Conservation (phyloP, 53 echinoderm and acorn worm genomes). For the Temnopleurus reevesii region DNA sequence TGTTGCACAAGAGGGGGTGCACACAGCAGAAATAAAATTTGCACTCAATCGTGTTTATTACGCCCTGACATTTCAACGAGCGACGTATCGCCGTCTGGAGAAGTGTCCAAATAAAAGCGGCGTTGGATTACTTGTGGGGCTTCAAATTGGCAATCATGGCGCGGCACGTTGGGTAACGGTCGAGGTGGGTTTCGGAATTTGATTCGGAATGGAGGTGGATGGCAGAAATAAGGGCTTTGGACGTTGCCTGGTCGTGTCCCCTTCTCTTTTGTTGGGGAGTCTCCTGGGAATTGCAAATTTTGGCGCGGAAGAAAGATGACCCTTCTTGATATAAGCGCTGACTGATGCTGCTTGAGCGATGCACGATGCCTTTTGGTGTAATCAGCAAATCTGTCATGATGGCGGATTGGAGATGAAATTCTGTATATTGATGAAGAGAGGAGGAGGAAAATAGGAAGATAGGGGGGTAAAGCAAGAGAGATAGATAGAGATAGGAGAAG, state of each 20-base stretch:
- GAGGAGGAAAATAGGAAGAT: too few species aligned
- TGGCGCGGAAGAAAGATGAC: neutral
- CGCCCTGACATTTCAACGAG: conserved; percentile 19
- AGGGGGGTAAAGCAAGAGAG: too few species aligned
- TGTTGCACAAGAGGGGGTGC: neutral
- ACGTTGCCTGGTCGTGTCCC: neutral
- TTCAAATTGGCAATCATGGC: conserved; percentile 34
- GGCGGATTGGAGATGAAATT: neutral
- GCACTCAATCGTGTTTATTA: conserved; percentile 1
- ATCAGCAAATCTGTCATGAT: neutral
- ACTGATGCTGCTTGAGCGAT: neutral
- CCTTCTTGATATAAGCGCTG: neutral
- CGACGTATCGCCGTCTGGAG: neutral
- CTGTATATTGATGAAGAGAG: conserved; percentile 2
- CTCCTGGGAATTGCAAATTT: conserved; percentile 20
- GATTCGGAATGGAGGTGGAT: neutral
- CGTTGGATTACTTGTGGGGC: neutral
- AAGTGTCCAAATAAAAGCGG: conserved; percentile 22
- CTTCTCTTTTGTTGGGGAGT: neutral
- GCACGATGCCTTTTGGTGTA: neutral
- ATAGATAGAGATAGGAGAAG: too few species aligned
- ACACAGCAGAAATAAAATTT: neutral
- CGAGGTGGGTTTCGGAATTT: neutral
- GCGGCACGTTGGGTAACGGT: neutral
- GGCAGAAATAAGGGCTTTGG: neutral